These are phyloP conservation scores for Hemithea aestivaria DNA, from an alignment of 2,888 invertebrate genomes.

Conservation along the genomic window DNA sequence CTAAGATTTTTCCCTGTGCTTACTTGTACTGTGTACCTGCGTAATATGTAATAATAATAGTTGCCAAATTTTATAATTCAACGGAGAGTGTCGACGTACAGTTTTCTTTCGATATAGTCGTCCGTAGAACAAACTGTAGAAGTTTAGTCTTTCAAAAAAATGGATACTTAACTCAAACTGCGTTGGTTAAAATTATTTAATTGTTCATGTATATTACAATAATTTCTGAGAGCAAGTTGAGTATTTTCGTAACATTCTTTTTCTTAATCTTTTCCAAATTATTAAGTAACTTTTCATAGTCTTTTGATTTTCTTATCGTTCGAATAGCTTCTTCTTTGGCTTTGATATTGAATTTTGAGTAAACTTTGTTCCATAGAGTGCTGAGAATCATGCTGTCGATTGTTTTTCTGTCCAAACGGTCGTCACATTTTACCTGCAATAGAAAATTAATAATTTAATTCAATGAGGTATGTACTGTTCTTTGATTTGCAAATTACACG, in stretches of 20 bases:
- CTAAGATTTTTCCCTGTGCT: too few relatives aligned
- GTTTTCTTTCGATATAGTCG: too few relatives aligned
- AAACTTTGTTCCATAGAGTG: constrained; percentile 63
- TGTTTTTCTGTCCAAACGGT: constrained; percentile 45
- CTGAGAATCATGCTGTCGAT: constrained; percentile 62
- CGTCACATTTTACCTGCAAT: constrained; percentile 40
- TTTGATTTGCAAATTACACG: too few relatives aligned
- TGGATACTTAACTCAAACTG: too few relatives aligned
- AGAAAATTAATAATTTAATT: constrained; percentile 1
- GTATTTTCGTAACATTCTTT: constrained; percentile 47
- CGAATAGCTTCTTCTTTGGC: constrained; percentile 55
- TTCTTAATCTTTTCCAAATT: constrained; percentile 51
- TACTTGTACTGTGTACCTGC: too few relatives aligned
- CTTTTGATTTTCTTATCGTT: constrained; percentile 42
- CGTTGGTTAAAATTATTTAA: too few relatives aligned
- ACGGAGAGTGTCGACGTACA: too few relatives aligned
- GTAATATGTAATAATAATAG: too few relatives aligned
- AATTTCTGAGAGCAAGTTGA: constrained; percentile 52
- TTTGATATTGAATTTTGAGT: constrained; percentile 43
- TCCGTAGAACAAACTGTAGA: too few relatives aligned
- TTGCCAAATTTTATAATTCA: too few relatives aligned
- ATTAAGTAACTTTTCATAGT: constrained; percentile 51
- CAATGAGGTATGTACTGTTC: too few relatives aligned
- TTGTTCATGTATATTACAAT: constrained; percentile 50
- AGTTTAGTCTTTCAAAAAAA: too few relatives aligned